Percentiles rank a stretch among this genome's conserved stretches.
Evolutionary conservation across 2,113 vertebrate genomes (phyloP).

Genomic region (Toxostoma redivivum): DNA sequence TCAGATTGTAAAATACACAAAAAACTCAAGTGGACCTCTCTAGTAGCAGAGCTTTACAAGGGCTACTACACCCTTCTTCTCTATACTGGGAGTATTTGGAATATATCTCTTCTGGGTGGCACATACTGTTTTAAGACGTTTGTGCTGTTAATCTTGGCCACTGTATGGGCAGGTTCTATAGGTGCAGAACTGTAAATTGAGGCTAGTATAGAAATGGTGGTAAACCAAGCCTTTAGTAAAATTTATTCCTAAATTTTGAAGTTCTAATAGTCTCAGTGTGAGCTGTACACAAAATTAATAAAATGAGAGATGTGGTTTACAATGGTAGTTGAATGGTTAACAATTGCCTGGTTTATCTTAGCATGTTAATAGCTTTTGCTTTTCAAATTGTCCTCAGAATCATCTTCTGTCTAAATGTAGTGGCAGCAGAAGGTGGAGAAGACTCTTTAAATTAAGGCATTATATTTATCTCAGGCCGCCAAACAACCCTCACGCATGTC

Average conservation of each 20-base stretch:
- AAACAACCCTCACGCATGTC: not conserved
- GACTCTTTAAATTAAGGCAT: not conserved
- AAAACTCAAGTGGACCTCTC: not conserved
- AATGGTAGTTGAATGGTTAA: not conserved
- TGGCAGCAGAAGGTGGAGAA: not conserved
- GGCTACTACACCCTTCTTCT: accelerated
- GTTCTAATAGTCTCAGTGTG: not conserved
- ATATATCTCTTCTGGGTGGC: not conserved
- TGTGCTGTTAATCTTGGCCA: not conserved
- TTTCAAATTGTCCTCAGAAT: not conserved
- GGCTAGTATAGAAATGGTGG: not conserved
- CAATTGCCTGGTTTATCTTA: not conserved
- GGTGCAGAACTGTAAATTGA: not conserved
- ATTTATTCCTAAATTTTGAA: not conserved
- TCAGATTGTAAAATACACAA: not conserved
- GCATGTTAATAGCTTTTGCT: not conserved
- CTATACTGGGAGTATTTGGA: not conserved
- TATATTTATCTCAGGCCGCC: not conserved
- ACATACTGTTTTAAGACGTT: not conserved
- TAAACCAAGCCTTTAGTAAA: not conserved
- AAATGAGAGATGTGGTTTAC: not conserved
- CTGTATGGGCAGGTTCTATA: not conserved
- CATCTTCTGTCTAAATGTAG: not conserved
- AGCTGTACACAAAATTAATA: not conserved
- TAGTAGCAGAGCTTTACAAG: not conserved